Evolutionary conservation across 2,797 vertebrate genomes (phyloP).

Genomic region (Mus minutoides): DNA sequence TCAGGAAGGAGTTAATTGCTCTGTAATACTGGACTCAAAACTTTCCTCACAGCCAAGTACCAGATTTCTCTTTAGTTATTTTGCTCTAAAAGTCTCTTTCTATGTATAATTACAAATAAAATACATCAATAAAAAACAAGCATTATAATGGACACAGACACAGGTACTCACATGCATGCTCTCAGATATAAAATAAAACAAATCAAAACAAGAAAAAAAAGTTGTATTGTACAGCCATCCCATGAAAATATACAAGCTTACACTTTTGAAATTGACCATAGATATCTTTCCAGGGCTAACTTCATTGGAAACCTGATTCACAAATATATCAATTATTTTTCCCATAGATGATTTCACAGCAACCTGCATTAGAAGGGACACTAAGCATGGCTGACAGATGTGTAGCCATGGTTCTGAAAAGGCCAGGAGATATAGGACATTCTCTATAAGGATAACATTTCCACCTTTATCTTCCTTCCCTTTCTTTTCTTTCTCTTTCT

Average conservation of each 20-base stretch:
- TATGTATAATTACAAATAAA: conserved; percentile 19
- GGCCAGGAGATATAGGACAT: neutral
- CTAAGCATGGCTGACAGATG: neutral
- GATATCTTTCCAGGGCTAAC: neutral
- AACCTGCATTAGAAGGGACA: neutral
- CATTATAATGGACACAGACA: neutral
- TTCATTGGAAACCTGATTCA: neutral
- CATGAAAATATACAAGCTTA: neutral
- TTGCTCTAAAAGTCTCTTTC: conserved; percentile 69
- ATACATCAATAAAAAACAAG: neutral
- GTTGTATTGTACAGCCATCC: neutral
- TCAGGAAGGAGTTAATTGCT: conserved; percentile 27
- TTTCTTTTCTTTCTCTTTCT: neutral
- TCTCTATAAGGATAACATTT: neutral
- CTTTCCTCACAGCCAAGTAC: neutral
- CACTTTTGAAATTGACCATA: neutral
- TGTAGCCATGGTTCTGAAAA: neutral
- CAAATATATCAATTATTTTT: neutral
- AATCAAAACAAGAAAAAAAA: neutral
- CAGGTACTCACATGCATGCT: neutral
- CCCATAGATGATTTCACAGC: neutral
- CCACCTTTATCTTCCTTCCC: neutral
- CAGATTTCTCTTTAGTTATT: conserved; percentile 44
- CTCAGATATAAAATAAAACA: neutral
- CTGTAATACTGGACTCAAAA: conserved; percentile 39